These are phyloP conservation scores for Sarcophaga rosellei DNA, from an alignment of 2,888 invertebrate species.

Conservation along the genomic window DNA sequence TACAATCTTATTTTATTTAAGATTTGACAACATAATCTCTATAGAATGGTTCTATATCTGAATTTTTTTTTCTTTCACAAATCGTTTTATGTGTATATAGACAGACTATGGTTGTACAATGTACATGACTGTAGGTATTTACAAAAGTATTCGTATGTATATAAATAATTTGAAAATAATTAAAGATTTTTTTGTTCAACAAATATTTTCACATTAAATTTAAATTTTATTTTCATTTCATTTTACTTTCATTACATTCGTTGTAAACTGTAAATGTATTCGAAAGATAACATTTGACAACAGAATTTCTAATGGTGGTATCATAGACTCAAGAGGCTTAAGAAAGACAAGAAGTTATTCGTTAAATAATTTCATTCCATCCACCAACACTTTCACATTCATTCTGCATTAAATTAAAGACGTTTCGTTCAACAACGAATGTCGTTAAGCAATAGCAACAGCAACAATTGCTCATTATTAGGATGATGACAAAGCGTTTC, in stretches of 20 bases:
- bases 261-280: background rate
- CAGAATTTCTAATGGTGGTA: background rate
- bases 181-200: too few relatives aligned
- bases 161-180: too few relatives aligned
- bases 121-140: too few relatives aligned
- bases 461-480: background rate
- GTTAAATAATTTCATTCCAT: background rate
- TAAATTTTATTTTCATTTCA: background rate
- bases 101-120: too few relatives aligned
- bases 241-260: background rate
- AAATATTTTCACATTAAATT: background rate
- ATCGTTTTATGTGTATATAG: too few relatives aligned
- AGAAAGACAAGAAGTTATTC: conserved; percentile 5
- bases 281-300: conserved; percentile 18
- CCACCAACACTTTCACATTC: background rate
- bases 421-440: background rate
- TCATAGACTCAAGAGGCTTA: background rate
- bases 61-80: too few relatives aligned
- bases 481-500: conserved; percentile 34
- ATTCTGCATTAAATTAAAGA: background rate
- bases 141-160: too few relatives aligned
- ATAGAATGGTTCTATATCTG: too few relatives aligned
- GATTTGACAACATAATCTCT: too few relatives aligned
- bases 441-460: background rate
- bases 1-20: too few relatives aligned